Evolutionary conservation across 2,888 invertebrate species (phyloP).

Genomic region (Epistrophe grossulariae): DNA sequence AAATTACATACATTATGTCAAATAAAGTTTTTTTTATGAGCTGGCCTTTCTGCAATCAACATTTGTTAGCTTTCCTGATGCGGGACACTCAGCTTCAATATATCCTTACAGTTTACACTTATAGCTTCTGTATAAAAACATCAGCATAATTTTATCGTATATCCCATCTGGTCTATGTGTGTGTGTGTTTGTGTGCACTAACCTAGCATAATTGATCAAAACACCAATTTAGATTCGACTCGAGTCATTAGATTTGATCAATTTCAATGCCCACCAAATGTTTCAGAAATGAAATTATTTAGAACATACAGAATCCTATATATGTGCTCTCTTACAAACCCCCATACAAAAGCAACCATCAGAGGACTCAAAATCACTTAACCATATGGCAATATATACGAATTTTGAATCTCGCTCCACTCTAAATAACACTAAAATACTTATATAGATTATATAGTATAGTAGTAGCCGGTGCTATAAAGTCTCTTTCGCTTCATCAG

Average conservation of each 20-base stretch:
- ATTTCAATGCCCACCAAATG: not conserved
- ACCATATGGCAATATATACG: conserved; percentile 21
- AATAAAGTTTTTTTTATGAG: no score
- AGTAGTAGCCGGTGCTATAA: conserved; percentile 19
- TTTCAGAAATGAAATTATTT: conserved; percentile 40
- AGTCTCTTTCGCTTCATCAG: conserved; percentile 25
- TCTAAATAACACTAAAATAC: conserved; percentile 1
- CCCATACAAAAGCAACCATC: not conserved
- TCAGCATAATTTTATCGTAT: conserved; percentile 3
- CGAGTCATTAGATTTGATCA: conserved; percentile 1
- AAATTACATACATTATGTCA: no score
- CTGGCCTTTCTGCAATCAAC: no score
- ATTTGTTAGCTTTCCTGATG: not conserved
- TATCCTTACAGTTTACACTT: no score
- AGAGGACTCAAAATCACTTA: conserved; percentile 23
- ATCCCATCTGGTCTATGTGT: not conserved
- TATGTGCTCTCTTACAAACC: not conserved
- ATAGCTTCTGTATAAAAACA: not conserved
- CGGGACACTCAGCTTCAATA: no score
- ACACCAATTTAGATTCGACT: conserved; percentile 8
- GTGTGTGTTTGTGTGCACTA: not conserved
- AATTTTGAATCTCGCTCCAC: conserved; percentile 27
- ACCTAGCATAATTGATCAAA: conserved; percentile 8
- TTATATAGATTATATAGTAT: not conserved
- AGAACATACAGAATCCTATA: conserved; percentile 28